Base-by-base conservation (phyloP, 2,113 vertebrate species). In the Catharus minimus region DNA sequence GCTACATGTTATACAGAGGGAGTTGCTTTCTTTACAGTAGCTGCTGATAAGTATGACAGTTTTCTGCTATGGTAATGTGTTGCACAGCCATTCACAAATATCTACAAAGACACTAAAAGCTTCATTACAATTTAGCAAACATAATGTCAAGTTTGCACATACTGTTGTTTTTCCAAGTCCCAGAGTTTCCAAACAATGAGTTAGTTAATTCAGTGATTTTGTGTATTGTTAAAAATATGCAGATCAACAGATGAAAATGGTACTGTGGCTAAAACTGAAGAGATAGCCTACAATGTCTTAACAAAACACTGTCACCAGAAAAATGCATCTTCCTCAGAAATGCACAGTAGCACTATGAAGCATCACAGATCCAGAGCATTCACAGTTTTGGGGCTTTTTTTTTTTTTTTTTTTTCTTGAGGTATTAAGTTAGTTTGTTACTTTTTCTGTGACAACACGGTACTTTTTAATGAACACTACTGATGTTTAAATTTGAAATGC, bases 1-100 rank as follows among this genome's bases (percentile, higher is more conserved):
- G 5, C 13, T 26, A 1, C 5, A 3, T 57, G 14, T 64, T 67
- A 43, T 9, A n/a, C 2, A 46, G 41, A 53, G 3, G 5, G 8
- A 75, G 65, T 8, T 64, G 3, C 6, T 61, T 72, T 60, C 24
- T 52, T 56, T 6, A 18, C 30, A 72, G 15, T 28, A 32, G 27
- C 26, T 77, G 28, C n/a, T 44, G 10, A 9, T 32, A 49, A 28
- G 3, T 28, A 6, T 7, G 2, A 60, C 32, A 56, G 36, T 41
- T 74, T 5, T 78, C 24, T 56, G 7, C n/a, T 22, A 10, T 39
- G 32, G 30, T 3, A 33, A 13, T 7, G 17, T 66, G 22, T 57
- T 62, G 15, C 23, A 21, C 5, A 49, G 17, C 1, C 47, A 36
- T 50, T 81, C 44, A 64, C 22, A 84, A 44, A 28, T 15, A 68